A percentile compares a stretch with the other conserved stretches of the same genome.
These are phyloP conservation scores for Cyprinella venusta DNA, from an alignment of 2,797 vertebrate genomes.

Conservation along the genomic window DNA sequence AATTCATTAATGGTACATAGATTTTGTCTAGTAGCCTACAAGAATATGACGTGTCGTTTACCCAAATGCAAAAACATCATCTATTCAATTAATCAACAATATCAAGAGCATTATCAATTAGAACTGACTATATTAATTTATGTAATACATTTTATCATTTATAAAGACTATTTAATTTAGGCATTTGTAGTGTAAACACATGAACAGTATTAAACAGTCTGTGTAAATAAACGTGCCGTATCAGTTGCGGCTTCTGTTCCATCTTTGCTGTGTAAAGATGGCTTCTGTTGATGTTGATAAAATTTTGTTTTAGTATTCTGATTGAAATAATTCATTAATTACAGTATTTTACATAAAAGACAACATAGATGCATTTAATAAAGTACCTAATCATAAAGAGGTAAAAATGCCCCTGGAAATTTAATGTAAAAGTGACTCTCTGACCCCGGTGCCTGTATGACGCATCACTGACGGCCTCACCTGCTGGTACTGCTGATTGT, in stretches of 20 bases:
- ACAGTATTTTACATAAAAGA: neutral
- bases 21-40: neutral
- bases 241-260: neutral
- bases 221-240: neutral
- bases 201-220: neutral
- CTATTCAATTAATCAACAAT: neutral
- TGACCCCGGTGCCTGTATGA: neutral
- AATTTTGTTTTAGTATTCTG: neutral
- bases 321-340: neutral
- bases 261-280: neutral
- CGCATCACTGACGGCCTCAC: slow-evolving; percentile 66
- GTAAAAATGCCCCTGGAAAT: neutral
- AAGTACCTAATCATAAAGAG: neutral
- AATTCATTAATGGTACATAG: neutral
- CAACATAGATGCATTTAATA: neutral
- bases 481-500: slow-evolving; percentile 91
- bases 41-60: neutral
- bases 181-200: neutral
- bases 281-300: slow-evolving; percentile 5
- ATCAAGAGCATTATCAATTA: neutral
- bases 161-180: neutral
- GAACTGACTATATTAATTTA: neutral
- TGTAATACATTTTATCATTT: neutral
- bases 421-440: neutral
- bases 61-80: neutral